Evolutionary conservation across 1,140 invertebrate species (phyloP), one percentile per base, ranked within the genome.

Genomic region (Tetramorium parvispinum): DNA sequence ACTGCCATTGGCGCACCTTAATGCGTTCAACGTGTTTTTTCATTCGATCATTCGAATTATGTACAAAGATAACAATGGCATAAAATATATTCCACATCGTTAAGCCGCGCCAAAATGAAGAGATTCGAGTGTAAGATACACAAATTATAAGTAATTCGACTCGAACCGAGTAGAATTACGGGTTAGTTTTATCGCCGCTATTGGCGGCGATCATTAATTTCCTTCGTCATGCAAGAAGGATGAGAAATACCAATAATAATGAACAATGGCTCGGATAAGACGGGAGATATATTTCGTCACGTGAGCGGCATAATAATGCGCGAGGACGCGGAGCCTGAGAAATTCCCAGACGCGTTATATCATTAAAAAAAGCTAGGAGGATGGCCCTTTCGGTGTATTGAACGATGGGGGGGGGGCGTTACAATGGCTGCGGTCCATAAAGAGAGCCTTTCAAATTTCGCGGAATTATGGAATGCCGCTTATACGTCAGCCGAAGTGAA

Each of bases 391-490:
- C 53, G 61, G 10, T 27, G 37, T 73, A 86, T 86, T 82, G 78
- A 86, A 71, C 32, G 46, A 86, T 65, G 53, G 70, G 65, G 76
- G n/a, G n/a, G n/a, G 61, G 66, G 77, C 55, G 46, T 86, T 82
- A 53, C 65, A 86, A 82, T 71, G 55, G 77, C 21, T 32, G 32
- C 21, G 46, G 65, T 51, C 51, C 55, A 83, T 68, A 86, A 86
- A 86, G 32, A 8, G 43, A 46, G 55, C 66, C 32, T 71, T 86
- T 82, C 55, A 83, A 86, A 86, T 86, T 82, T 83, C 63, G 49
- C 5, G 75, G 18, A 83, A 73, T 86, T 83, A 86, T 73, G 37
- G 71, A 66, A 21, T 63, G 55, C 55, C 85, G 53, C 55, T 86
- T 81, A 82, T 81, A 82, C 73, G 73, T n/a, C 66, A 57, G 2